These are phyloP conservation scores for Mola mola DNA, from an alignment of 2,113 vertebrate genomes.

Conservation along the genomic window DNA sequence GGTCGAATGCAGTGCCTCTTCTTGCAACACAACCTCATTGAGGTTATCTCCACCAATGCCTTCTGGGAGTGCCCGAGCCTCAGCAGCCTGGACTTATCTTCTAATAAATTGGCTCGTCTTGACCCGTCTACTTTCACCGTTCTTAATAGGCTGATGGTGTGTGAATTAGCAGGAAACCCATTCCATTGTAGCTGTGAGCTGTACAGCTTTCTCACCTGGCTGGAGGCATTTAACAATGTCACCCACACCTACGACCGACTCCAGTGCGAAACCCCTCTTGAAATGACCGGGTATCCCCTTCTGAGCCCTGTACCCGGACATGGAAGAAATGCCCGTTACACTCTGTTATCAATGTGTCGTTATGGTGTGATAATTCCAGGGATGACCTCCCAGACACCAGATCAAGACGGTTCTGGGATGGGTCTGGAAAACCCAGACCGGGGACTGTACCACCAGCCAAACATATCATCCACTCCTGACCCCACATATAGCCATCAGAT, in stretches of 20 bases:
- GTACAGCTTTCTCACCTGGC: slow-evolving; percentile 92
- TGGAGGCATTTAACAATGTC: slow-evolving; percentile 95
- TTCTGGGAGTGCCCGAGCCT: slow-evolving; percentile 96
- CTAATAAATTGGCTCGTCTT: slow-evolving; percentile 92
- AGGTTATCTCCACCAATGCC: slow-evolving; percentile 91
- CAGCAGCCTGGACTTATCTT: slow-evolving; percentile 95
- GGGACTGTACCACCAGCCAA: slow-evolving; percentile 87
- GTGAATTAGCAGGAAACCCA: slow-evolving; percentile 94
- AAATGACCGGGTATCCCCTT: slow-evolving; percentile 90
- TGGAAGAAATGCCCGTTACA: slow-evolving; percentile 90
- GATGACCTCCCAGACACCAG: slow-evolving; percentile 87
- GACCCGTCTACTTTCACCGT: slow-evolving; percentile 91
- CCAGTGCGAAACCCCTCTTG: slow-evolving; percentile 92
- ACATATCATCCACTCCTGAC: slow-evolving; percentile 86
- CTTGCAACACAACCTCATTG: slow-evolving; percentile 96
- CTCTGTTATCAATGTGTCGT: slow-evolving; percentile 90
- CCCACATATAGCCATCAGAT: slow-evolving; percentile 84
- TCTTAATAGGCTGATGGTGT: slow-evolving; percentile 90
- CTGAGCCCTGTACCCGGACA: slow-evolving; percentile 90
- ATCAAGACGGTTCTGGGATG: slow-evolving; percentile 82
- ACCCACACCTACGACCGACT: slow-evolving; percentile 97
- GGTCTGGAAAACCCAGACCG: slow-evolving; percentile 73
- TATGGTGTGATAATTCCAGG: slow-evolving; percentile 86
- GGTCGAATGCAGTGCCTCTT: slow-evolving; percentile 96
- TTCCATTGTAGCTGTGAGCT: slow-evolving; percentile 98